Conservation (phyloP, 30 jellyfish, hydroid and myxozoan species). For the Sanderia malayensis region DNA sequence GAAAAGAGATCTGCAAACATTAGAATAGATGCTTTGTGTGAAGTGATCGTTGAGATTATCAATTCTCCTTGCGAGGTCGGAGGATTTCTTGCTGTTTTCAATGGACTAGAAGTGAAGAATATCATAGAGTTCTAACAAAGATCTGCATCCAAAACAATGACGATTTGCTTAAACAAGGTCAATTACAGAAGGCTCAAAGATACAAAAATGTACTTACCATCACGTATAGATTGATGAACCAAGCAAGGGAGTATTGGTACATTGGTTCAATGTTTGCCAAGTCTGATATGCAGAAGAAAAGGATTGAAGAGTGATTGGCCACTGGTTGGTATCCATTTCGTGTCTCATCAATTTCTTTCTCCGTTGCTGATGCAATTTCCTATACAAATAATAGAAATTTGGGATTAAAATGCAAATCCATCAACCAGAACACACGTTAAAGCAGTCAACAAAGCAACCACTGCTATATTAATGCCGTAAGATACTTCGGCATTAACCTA, state of each 20-base stretch:
- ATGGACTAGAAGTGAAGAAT: constrained; percentile 71
- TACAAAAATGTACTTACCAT: constrained; percentile 53
- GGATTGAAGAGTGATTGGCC: constrained; percentile 87
- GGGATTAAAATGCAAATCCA: background rate
- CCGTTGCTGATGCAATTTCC: constrained; percentile 95
- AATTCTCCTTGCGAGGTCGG: constrained; percentile 69
- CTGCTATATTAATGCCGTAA: too few species aligned
- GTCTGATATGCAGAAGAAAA: constrained; percentile 95
- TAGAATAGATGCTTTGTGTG: constrained; percentile 87
- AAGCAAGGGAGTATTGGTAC: constrained; percentile 92
- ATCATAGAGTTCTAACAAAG: background rate
- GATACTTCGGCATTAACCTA: too few species aligned
- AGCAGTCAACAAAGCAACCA: too few species aligned
- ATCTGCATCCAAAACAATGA: background rate
- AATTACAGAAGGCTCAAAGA: too few species aligned
- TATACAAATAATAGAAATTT: background rate
- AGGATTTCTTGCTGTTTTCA: constrained; percentile 81
- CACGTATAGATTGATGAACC: constrained; percentile 92
- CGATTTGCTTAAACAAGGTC: background rate
- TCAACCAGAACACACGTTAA: background rate
- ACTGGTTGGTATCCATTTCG: constrained; percentile 98
- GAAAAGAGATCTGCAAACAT: constrained; percentile 96
- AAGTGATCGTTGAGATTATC: constrained; percentile 89
- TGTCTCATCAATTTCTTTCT: constrained; percentile 91
- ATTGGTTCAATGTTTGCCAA: constrained; percentile 97